Conservation (phyloP, 2,888 invertebrate genomes). For the Litoditis marina region DNA sequence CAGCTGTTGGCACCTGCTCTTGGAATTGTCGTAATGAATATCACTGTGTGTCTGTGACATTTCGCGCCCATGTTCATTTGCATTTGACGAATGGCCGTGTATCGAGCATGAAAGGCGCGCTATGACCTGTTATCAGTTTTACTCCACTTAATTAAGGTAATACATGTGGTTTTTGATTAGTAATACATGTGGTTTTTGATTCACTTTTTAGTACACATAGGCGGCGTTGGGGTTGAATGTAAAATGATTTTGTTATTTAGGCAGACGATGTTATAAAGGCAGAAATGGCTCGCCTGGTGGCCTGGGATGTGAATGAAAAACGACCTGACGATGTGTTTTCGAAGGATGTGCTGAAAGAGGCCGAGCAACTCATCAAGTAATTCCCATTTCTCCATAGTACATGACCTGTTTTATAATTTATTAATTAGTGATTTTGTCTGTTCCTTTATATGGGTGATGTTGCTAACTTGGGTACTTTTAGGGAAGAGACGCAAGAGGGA, state of each 20-base stretch:
- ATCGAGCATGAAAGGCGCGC: too few relatives aligned
- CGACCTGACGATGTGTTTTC: constrained; percentile 38
- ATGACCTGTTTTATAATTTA: background rate
- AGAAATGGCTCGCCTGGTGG: constrained; percentile 65
- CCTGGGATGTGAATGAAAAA: constrained; percentile 54
- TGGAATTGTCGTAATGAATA: too few relatives aligned
- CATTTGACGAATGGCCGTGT: too few relatives aligned
- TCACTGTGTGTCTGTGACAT: too few relatives aligned
- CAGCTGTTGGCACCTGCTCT: too few relatives aligned
- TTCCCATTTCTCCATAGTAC: background rate
- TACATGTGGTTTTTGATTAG: too few relatives aligned
- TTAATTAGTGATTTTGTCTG: background rate
- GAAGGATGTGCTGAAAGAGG: constrained; percentile 45
- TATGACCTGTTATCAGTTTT: too few relatives aligned
- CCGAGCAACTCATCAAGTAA: constrained; percentile 34
- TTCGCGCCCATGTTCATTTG: too few relatives aligned
- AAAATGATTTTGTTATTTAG: constrained; percentile 8
- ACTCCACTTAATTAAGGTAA: too few relatives aligned
- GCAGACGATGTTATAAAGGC: constrained; percentile 57
- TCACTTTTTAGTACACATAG: too few relatives aligned
- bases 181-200: too few relatives aligned
- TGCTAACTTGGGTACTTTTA: constrained; percentile 8
- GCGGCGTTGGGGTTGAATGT: too few relatives aligned
- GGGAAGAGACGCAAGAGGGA: constrained; percentile 22
- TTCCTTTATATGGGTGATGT: background rate